A percentile compares a stretch with the other conserved stretches of the same genome.
phyloP scores from a whole-genome alignment of 2,113 vertebrate genomes.

The Paralichthys olivaceus region DNA sequence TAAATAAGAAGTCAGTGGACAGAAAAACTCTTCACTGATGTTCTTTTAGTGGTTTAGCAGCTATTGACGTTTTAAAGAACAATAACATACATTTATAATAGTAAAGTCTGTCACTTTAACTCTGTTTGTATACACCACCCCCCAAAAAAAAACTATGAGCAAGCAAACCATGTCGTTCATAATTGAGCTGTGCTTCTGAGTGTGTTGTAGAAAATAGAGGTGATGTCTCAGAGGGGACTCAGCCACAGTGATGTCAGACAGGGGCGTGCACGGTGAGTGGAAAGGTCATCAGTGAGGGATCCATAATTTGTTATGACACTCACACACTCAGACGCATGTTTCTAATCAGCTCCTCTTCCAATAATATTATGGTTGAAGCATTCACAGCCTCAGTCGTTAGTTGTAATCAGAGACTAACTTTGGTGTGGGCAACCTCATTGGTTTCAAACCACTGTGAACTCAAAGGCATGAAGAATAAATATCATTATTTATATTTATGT shows the following conservation, averaged over 20 bases:
- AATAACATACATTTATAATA: slow-evolving; percentile 4
- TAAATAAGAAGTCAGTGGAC: not conserved
- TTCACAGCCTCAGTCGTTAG: slow-evolving; percentile 60
- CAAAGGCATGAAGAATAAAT: slow-evolving; percentile 46
- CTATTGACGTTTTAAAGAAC: slow-evolving; percentile 3
- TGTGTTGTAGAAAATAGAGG: slow-evolving; percentile 26
- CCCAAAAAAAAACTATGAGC: not conserved
- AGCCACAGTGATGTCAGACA: slow-evolving; percentile 38
- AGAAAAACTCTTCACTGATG: not conserved
- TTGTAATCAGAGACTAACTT: slow-evolving; percentile 66
- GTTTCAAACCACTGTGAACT: slow-evolving; percentile 57
- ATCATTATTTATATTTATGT: too few relatives aligned
- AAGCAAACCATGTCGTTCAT: not conserved
- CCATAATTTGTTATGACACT: slow-evolving; percentile 68
- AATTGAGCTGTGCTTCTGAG: slow-evolving; percentile 29
- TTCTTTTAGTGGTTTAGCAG: slow-evolving; percentile 17
- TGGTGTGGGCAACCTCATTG: slow-evolving; percentile 25
- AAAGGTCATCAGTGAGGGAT: slow-evolving; percentile 67
- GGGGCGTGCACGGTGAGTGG: slow-evolving; percentile 8
- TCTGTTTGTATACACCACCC: not conserved
- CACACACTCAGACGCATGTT: slow-evolving; percentile 66
- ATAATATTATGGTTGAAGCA: slow-evolving; percentile 72
- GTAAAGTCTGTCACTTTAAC: too few relatives aligned
- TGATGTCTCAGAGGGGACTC: slow-evolving; percentile 34
- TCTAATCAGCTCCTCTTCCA: slow-evolving; percentile 70